Evolutionary conservation across 2,888 invertebrate species (phyloP).

Genomic region (Volucella bombylans): DNA sequence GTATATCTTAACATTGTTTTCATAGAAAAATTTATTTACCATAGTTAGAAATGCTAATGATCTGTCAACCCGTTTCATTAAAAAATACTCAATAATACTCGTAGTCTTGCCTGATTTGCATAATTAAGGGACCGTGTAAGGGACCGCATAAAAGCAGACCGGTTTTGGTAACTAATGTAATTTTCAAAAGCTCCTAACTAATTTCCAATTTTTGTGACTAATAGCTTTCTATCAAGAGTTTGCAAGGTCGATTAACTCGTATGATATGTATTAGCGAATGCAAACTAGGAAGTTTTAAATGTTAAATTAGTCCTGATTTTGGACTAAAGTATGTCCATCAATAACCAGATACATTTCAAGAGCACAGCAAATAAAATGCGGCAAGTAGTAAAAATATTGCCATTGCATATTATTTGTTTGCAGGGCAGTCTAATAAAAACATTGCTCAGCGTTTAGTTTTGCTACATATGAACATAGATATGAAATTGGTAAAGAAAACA

Average conservation of each 20-base stretch:
- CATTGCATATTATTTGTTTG: background rate
- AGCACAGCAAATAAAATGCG: background rate
- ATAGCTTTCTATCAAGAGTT: no score
- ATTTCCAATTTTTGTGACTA: background rate
- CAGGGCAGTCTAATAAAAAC: no score
- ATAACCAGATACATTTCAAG: background rate
- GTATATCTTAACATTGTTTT: background rate
- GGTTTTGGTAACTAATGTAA: constrained; percentile 3
- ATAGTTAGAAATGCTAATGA: constrained; percentile 52
- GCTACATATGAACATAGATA: no score
- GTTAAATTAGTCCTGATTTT: background rate
- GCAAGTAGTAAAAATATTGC: background rate
- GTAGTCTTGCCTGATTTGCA: constrained; percentile 59
- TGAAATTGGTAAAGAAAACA: no score
- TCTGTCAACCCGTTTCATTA: constrained; percentile 31
- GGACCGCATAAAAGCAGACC: background rate
- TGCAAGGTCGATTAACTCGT: background rate
- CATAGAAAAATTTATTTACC: no score
- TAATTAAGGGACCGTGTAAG: constrained; percentile 15
- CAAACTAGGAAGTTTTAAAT: background rate
- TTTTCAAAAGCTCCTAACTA: background rate
- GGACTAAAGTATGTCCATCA: background rate
- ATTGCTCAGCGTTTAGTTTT: no score
- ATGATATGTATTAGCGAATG: background rate
- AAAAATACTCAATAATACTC: constrained; percentile 28